Percentiles rank a stretch among this genome's conserved stretches.
phyloP scores from a whole-genome alignment of 2,797 vertebrate species.

The Pagetopsis macropterus region DNA sequence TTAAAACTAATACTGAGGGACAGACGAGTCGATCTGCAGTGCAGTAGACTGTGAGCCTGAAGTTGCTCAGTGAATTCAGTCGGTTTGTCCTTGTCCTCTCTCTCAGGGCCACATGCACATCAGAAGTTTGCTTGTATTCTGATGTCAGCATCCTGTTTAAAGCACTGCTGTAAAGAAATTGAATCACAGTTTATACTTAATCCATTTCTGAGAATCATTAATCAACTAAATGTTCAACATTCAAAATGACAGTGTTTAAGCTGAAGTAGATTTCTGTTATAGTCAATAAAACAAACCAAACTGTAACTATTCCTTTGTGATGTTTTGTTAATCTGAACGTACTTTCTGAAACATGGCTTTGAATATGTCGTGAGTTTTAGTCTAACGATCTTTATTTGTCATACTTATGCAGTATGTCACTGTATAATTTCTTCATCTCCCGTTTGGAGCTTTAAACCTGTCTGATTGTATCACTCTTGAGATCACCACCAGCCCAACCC shows the following conservation, averaged over 20 bases:
- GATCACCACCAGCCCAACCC: too few species aligned
- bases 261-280: background rate
- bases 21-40: slow-evolving; percentile 38
- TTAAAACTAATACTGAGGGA: slow-evolving; percentile 53
- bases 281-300: background rate
- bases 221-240: background rate
- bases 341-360: background rate
- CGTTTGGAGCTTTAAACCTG: background rate
- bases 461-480: background rate
- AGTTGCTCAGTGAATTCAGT: slow-evolving; percentile 22
- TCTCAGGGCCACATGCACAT: slow-evolving; percentile 8
- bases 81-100: slow-evolving; percentile 30
- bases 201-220: background rate
- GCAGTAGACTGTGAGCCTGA: slow-evolving; percentile 18
- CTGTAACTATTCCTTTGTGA: background rate
- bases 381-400: background rate
- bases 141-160: too few species aligned
- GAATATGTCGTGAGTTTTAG: rapidly evolving
- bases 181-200: background rate
- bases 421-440: slow-evolving; percentile 1
- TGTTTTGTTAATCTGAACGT: background rate
- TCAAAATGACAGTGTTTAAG: background rate
- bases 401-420: background rate
- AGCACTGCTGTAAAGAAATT: background rate
- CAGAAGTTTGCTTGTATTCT: slow-evolving; percentile 5